Evolutionary conservation across 2,113 vertebrate species (phyloP), one percentile per base, ranked within the genome.

Genomic region (Chrysochloris asiatica): DNA sequence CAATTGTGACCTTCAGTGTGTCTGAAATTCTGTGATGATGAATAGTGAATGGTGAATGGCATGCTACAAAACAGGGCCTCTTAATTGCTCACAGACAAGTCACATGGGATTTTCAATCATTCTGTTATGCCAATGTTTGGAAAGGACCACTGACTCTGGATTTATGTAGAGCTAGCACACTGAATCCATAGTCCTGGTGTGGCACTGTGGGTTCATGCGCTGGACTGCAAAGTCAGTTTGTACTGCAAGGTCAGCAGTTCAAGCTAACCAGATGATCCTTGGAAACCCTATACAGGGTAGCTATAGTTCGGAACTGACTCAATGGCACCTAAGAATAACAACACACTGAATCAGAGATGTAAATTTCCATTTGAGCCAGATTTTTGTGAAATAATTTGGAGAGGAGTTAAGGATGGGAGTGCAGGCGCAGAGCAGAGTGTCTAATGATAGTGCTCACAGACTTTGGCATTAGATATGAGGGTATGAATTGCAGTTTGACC

Each of bases 61-160:
- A 3, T 87, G 69, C 63, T 83, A 52, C 65, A 82, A 79, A 92
- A 83, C 6, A 17, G 50, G 65, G 71, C 28, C 73, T 89, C 78
- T 90, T 97, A 89, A 95, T 92, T 91, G 89, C 93, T 95, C 89
- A 81, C 72, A 87, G 83, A 86, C 81, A 95, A 94, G 93, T 89
- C 89, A 82, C 93, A 87, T 17, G 45, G 43, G 81, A 89, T 89
- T 94, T 82, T 92, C 48, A 87, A 14, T 81, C 67, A 28, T 93
- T 86, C 90, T 95, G 93, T 95, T 88, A 47, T 85, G 38, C 41
- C 94, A 88, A 8, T 43, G 82, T 75, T 96, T 95, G 84, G 88
- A 91, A 96, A 94, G 94, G 89, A 95, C 93, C 90, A 89, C 79
- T 91, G 78, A 78, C 47, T 65, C 73, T 92, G 81, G 61, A 79